These are phyloP conservation scores for Nephotettix cincticeps DNA, from an alignment of 1,140 invertebrate genomes.

Conservation along the genomic window DNA sequence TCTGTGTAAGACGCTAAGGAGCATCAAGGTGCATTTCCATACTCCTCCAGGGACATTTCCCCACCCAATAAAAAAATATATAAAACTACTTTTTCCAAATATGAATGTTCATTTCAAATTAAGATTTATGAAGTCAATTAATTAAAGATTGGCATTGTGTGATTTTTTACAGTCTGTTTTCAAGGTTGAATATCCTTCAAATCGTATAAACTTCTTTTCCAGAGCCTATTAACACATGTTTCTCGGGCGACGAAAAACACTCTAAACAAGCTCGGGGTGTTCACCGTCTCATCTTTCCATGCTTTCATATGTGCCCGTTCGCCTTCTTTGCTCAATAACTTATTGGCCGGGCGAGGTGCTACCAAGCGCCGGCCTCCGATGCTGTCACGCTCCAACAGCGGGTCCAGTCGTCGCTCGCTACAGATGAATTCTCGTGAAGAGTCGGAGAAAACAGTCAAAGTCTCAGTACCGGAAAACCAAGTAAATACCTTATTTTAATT, in stretches of 20 bases:
- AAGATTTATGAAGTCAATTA: too few relatives aligned
- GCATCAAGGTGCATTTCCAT: too few relatives aligned
- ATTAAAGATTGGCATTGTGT: too few relatives aligned
- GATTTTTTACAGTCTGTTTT: too few relatives aligned
- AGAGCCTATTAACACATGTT: conserved; percentile 94
- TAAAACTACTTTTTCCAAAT: too few relatives aligned
- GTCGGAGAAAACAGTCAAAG: conserved; percentile 80
- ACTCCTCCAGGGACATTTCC: too few relatives aligned
- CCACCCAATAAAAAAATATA: too few relatives aligned
- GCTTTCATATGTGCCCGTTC: conserved; percentile 95
- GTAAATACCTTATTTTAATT: conserved; percentile 49
- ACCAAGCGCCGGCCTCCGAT: conserved; percentile 84
- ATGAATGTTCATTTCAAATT: too few relatives aligned
- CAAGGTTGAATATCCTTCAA: too few relatives aligned
- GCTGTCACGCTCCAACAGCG: conserved; percentile 85
- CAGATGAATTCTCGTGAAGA: conserved; percentile 83
- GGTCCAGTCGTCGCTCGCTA: conserved; percentile 75
- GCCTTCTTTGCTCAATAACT: conserved; percentile 88
- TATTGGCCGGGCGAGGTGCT: conserved; percentile 85
- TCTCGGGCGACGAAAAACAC: conserved; percentile 93
- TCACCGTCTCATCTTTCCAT: conserved; percentile 97
- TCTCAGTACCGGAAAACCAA: conserved; percentile 85
- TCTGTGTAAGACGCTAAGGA: too few relatives aligned
- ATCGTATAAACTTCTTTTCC: too few relatives aligned
- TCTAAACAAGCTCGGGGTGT: conserved; percentile 92